These are phyloP conservation scores for Microplitis manilae DNA, from an alignment of 2,888 invertebrate species.

Conservation along the genomic window DNA sequence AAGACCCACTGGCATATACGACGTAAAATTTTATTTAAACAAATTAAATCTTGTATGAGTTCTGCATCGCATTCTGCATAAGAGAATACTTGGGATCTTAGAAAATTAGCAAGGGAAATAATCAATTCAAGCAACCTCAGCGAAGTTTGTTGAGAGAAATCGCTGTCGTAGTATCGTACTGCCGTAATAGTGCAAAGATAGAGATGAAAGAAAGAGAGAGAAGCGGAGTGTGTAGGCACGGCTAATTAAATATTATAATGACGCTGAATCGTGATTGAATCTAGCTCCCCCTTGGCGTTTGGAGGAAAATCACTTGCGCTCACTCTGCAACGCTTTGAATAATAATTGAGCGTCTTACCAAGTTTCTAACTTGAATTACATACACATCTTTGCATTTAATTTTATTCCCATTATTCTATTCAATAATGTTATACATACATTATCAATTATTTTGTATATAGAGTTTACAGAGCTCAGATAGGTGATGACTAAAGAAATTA, in stretches of 20 bases:
- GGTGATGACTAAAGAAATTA: too few species aligned
- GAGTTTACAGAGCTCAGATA: background rate
- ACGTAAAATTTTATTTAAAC: background rate
- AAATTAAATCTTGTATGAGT: background rate
- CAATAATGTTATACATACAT: background rate
- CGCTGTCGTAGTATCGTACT: slow-evolving; percentile 20
- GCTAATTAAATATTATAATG: slow-evolving; percentile 67
- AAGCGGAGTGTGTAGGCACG: slow-evolving; percentile 35
- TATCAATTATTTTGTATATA: background rate
- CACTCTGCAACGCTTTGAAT: slow-evolving; percentile 45
- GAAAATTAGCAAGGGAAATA: slow-evolving; percentile 51
- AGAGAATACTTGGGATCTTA: slow-evolving; percentile 10
- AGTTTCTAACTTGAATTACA: slow-evolving; percentile 14
- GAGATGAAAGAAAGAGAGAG: too few species aligned
- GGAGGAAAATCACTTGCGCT: slow-evolving; percentile 41
- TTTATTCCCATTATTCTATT: slow-evolving; percentile 9
- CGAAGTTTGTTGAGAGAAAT: slow-evolving; percentile 51
- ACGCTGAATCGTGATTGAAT: slow-evolving; percentile 47
- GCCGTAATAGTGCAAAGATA: too few species aligned
- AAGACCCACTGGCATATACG: background rate
- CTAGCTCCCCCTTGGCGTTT: slow-evolving; percentile 29
- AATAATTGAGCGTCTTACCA: slow-evolving; percentile 44
- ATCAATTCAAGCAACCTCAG: slow-evolving; percentile 56
- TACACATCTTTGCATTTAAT: slow-evolving; percentile 9
- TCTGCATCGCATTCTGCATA: background rate